Conservation (phyloP, 2,797 vertebrate genomes). For the Steatocranus sp. region DNA sequence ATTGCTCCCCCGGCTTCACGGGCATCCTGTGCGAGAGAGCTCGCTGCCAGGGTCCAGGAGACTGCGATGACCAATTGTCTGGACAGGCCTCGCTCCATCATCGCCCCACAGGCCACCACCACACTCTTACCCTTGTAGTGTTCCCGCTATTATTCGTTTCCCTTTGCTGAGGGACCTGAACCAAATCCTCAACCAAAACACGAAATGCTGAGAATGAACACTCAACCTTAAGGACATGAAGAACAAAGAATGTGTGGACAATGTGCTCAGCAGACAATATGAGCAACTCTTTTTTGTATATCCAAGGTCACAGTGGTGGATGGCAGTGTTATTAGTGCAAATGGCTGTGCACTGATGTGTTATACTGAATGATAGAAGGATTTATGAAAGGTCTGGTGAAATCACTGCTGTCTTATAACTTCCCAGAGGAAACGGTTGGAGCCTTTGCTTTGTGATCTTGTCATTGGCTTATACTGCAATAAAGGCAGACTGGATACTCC, state of each 20-base stretch:
- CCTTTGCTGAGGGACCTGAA: conserved; percentile 68
- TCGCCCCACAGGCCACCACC: neutral
- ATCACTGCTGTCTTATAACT: conserved; percentile 33
- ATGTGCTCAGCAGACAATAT: conserved; percentile 31
- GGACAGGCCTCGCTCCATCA: conserved; percentile 48
- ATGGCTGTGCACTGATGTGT: conserved; percentile 15
- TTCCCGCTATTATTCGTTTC: conserved; percentile 60
- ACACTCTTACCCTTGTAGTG: conserved; percentile 21
- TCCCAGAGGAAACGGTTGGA: conserved; percentile 19
- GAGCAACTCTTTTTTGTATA: conserved; percentile 48
- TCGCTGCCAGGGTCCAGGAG: conserved; percentile 79
- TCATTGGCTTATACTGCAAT: conserved; percentile 34
- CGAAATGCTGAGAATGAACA: conserved; percentile 34
- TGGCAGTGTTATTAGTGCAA: conserved; percentile 10
- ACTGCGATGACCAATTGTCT: conserved; percentile 75
- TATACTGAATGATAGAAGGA: conserved; percentile 15
- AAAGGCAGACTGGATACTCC: conserved; percentile 31
- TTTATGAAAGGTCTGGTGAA: conserved; percentile 26
- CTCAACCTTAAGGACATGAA: conserved; percentile 33
- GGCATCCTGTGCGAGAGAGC: conserved; percentile 87
- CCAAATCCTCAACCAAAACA: conserved; percentile 48
- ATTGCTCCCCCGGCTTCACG: conserved; percentile 83
- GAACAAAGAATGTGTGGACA: conserved; percentile 34
- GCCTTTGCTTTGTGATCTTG: conserved; percentile 18
- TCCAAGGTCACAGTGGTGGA: conserved; percentile 9